A percentile compares a stretch with the other conserved stretches of the same genome.
These are phyloP conservation scores for Lateolabrax maculatus DNA, from an alignment of 2,797 vertebrate genomes.

Conservation along the genomic window DNA sequence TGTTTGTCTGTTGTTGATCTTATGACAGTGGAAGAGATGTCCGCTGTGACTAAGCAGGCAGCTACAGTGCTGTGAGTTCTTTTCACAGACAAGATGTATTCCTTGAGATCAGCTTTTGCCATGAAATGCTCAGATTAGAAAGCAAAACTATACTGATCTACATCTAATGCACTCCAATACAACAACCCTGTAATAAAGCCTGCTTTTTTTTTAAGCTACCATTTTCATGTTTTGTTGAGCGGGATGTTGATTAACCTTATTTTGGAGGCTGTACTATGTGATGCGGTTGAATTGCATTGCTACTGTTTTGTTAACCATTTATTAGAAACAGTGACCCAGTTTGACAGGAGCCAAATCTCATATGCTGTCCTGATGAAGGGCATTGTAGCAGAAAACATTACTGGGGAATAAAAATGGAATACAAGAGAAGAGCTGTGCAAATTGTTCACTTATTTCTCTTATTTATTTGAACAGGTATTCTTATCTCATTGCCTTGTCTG, in stretches of 20 bases:
- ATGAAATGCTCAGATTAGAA: conserved; percentile 7
- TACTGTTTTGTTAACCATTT: neutral
- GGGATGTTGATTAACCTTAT: neutral
- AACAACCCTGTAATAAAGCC: neutral
- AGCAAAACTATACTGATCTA: neutral
- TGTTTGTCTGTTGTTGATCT: conserved; percentile 9
- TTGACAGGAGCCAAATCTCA: neutral
- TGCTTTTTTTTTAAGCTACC: neutral
- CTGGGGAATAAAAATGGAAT: neutral
- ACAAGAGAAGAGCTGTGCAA: neutral
- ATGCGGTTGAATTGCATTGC: neutral
- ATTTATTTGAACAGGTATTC: neutral
- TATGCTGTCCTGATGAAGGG: neutral
- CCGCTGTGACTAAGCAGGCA: neutral
- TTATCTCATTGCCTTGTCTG: neutral
- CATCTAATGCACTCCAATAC: neutral
- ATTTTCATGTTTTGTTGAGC: conserved; percentile 1
- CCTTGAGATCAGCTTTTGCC: neutral
- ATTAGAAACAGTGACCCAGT: neutral
- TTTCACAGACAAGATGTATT: neutral
- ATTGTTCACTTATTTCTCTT: neutral
- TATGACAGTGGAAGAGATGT: conserved; percentile 6
- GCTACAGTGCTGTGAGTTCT: neutral
- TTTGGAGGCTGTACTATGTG: neutral
- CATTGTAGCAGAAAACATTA: neutral